Base-by-base conservation (phyloP, 2,113 vertebrate genomes). In the Aptenodytes patagonicus region DNA sequence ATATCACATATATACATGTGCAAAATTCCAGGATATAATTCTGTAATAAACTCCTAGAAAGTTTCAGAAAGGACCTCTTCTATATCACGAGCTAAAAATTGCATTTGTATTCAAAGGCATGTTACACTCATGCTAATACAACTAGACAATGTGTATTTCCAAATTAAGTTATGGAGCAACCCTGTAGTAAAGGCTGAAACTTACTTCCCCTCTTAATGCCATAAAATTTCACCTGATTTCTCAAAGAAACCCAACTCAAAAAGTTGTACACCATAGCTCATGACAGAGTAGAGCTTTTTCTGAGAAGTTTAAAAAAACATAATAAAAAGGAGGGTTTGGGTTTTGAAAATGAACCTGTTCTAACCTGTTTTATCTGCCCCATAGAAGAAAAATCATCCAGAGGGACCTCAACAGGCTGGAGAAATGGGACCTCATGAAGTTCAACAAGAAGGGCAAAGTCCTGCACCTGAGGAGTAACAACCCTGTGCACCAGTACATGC, bases 261-360 rank as follows among this genome's bases (percentile, higher is more conserved):
- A 78, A 44, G 14, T 40, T 79, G 60, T 51, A 57, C 15, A 31
- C 9, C 4, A 16, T 22, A 86, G 32, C 22, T 92, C 36, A 66
- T 32, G 32, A 32, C 7, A 42, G 5, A 70, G 4, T 25, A 75
- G 46, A 82, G 8, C 9, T 58, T 68, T 54, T 86, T 19, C 34
- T 19, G 26, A 69, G 52, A 84, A 64, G 13, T 62, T 71, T 44
- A 16, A 32, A 84, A 84, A 73, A 31, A 25, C 13, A 36, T 21
- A 25, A 25, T 28, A 51, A 68, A 49, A 60, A 31, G 11, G 4
- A 71, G 7, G 9, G 3, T 44, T 71, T 2, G 11, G 0, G 3
- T 13, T 84, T 92, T 75, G 18, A 87, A 90, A 79, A 54, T 28
- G 2, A 92, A 55, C 21, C 4, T 84, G 7, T 60, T 46, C 32